These are phyloP conservation scores for Pogonomyrmex barbatus DNA, from an alignment of 1,140 invertebrate genomes.

Conservation along the genomic window DNA sequence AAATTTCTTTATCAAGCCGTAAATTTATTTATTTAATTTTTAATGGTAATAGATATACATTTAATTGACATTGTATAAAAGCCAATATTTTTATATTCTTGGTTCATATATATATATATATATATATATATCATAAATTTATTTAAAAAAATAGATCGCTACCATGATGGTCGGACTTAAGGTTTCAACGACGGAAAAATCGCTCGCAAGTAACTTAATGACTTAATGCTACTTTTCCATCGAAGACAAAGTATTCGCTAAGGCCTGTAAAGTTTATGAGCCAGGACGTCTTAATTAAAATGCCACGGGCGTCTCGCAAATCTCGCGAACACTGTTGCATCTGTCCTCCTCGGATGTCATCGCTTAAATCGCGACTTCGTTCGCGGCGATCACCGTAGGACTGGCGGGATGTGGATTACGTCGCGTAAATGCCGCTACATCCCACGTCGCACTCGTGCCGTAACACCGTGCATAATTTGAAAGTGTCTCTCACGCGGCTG, in stretches of 20 bases:
- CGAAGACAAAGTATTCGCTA: slow-evolving; percentile 29
- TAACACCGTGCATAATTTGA: slow-evolving; percentile 45
- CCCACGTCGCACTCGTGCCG: neutral
- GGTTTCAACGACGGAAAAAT: slow-evolving; percentile 12
- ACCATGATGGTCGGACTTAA: neutral
- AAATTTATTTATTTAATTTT: too few species aligned
- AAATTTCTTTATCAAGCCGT: too few species aligned
- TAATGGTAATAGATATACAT: neutral
- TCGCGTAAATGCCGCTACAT: slow-evolving; percentile 35
- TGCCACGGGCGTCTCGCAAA: slow-evolving; percentile 42
- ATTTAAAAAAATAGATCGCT: neutral
- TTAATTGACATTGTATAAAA: neutral
- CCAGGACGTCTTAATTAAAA: slow-evolving; percentile 54
- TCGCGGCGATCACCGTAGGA: neutral
- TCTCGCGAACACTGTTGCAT: slow-evolving; percentile 41
- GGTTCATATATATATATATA: neutral
- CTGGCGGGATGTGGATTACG: slow-evolving; percentile 43
- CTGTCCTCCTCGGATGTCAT: slow-evolving; percentile 15
- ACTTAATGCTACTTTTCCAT: slow-evolving; percentile 14
- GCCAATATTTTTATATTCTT: neutral
- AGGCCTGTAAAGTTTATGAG: slow-evolving; percentile 9
- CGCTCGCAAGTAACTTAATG: slow-evolving; percentile 22
- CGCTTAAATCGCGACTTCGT: slow-evolving; percentile 39
- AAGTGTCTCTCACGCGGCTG: slow-evolving; percentile 45
- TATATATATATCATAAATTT: neutral